Percentiles rank a stretch among this genome's conserved stretches.
phyloP scores from a whole-genome alignment of 2,113 vertebrate species.

The Scytalopus superciliaris region DNA sequence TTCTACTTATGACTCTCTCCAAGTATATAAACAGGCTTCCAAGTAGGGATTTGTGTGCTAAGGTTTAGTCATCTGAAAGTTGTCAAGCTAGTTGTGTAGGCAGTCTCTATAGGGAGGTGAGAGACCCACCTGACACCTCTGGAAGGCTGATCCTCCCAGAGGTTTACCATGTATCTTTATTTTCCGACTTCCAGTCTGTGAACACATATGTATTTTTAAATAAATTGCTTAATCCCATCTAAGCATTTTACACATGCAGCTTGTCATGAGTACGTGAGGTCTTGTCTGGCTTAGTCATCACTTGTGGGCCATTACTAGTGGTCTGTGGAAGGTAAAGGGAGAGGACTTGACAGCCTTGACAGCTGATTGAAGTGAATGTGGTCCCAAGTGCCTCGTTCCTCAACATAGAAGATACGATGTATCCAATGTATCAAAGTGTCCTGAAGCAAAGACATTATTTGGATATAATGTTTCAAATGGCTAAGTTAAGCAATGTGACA shows the following conservation, averaged over 20 bases:
- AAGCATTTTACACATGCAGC: neutral
- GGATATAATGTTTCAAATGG: neutral
- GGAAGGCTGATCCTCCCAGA: neutral
- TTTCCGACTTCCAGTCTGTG: neutral
- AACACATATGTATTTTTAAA: neutral
- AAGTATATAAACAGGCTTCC: neutral
- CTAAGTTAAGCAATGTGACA: neutral
- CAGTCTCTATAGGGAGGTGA: neutral
- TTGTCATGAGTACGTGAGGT: accelerated
- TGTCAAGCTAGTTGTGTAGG: neutral
- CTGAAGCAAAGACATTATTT: neutral
- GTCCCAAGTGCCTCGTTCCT: neutral
- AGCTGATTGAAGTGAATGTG: neutral
- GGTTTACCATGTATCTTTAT: neutral
- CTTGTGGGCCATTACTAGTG: accelerated
- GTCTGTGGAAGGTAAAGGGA: neutral
- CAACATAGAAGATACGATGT: neutral
- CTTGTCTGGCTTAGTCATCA: accelerated
- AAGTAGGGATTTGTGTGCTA: neutral
- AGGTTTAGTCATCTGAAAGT: neutral
- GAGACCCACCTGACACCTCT: neutral
- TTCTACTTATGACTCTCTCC: neutral
- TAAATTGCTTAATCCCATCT: neutral
- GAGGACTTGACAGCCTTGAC: neutral
- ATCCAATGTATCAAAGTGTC: neutral